Conservation (phyloP, 1,140 invertebrate species). For the Drosophila setifemur region DNA sequence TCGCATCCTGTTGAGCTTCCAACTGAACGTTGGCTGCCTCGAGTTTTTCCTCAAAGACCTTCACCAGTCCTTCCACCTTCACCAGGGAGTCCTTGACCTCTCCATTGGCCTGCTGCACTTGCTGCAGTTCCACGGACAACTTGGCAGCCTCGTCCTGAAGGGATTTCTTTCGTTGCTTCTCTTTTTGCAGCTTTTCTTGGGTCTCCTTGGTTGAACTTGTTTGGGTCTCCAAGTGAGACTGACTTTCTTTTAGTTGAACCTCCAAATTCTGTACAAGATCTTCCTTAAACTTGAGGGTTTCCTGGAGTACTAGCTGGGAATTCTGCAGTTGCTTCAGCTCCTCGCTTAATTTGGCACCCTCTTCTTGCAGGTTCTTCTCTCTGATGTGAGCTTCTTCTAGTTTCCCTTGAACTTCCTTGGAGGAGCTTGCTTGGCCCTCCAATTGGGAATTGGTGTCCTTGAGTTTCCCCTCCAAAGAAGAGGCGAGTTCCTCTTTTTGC, state of each 20-base stretch:
- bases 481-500: slow-evolving; percentile 15
- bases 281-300: slow-evolving; percentile 5
- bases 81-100: slow-evolving; percentile 1
- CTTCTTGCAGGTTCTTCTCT: not conserved
- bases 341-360: not conserved
- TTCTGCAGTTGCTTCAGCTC: not conserved
- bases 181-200: not conserved
- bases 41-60: slow-evolving; percentile 6
- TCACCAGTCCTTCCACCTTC: slow-evolving; percentile 4
- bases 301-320: not conserved
- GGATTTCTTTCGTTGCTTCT: not conserved
- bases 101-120: slow-evolving; percentile 9
- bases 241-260: slow-evolving; percentile 1
- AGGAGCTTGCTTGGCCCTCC: not conserved
- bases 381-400: not conserved
- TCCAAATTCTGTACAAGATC: slow-evolving; percentile 12
- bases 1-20: not conserved
- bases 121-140: slow-evolving; percentile 9
- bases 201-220: not conserved
- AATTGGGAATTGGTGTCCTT: not conserved
- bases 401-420: slow-evolving; percentile 2
- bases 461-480: not conserved
- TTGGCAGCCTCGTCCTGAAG: slow-evolving; percentile 13
- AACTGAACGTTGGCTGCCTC: slow-evolving; percentile 1
- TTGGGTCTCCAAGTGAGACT: slow-evolving; percentile 7